Percentiles rank a stretch among this genome's conserved stretches.
Conservation (phyloP, 2,797 vertebrate species). For the Diceros bicornis region DNA sequence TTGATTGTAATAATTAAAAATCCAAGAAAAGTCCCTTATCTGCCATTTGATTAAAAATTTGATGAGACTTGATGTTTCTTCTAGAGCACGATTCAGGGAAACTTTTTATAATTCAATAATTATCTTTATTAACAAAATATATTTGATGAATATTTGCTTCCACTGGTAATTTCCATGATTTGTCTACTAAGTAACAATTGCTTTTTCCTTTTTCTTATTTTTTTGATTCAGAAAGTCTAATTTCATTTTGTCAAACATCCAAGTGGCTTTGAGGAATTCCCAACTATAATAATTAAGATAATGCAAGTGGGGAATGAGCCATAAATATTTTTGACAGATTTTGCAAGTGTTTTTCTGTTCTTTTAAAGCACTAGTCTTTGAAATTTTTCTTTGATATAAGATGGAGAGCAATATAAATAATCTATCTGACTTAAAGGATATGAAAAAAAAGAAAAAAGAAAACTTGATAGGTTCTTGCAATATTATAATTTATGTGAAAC, state of each 20-base stretch:
- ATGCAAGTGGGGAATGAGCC: not conserved
- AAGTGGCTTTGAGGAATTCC: constrained; percentile 14
- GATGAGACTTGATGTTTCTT: not conserved
- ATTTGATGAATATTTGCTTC: not conserved
- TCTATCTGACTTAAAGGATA: constrained; percentile 65
- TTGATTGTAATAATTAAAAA: constrained; percentile 52
- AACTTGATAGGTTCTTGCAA: constrained; percentile 75
- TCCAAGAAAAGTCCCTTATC: not conserved
- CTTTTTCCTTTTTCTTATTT: not conserved
- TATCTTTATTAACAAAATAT: constrained; percentile 45
- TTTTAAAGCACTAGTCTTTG: constrained; percentile 30
- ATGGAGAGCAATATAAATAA: constrained; percentile 72
- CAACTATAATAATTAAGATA: constrained; percentile 48
- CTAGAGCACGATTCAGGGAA: not conserved
- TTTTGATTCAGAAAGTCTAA: constrained; percentile 46
- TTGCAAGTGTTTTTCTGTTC: constrained; percentile 36
- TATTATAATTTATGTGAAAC: constrained; percentile 85
- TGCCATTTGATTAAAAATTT: constrained; percentile 60
- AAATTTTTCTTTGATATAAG: constrained; percentile 66
- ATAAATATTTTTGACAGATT: constrained; percentile 45
- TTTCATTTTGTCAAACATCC: constrained; percentile 17
- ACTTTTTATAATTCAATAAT: not conserved
- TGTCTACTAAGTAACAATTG: not conserved
- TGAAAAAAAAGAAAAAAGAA: constrained; percentile 62
- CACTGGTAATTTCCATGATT: not conserved